Base-by-base conservation (phyloP, 1,140 invertebrate species). In the Gryon sp. region DNA sequence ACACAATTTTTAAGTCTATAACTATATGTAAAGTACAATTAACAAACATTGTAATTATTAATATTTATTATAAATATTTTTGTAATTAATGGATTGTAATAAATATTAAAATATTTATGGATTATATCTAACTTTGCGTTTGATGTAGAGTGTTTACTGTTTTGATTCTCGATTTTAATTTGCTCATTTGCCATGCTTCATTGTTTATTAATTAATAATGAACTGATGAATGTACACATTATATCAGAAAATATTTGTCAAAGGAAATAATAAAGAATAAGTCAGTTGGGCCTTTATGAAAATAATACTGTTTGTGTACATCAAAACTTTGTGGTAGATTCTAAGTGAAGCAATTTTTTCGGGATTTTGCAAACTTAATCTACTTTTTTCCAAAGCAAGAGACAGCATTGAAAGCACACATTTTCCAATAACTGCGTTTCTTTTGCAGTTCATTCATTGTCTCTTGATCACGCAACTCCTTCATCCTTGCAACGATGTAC, bases 321-420 rank as follows among this genome's bases (percentile, higher is more conserved):
- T 66, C 7, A 43, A 73, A n/a, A n/a, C 55, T 68, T 66, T 57
- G 40, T 40, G 20, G 32, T 4, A 19, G 12, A n/a, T 28, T 26
- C 34, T 16, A 16, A 63, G 46, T 4, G 32, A 63, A 63, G 24
- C 59, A 40, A 48, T 63, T 15, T 50, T 52, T 26, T 36, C 6
- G n/a, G 16, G 6, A 59, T 36, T 34, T 34, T 15, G 14, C 57
- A 11, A 5, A 11, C 12, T 24, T 60, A 53, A 53, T 38, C 32
- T 72, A 72, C 22, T 72, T 62, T 55, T 90, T 90, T 57, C 92
- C 91, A 68, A 92, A 92, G 80, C 92, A 92, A 30, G 91, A 91
- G 19, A 92, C 91, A 0, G 91, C 92, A 81, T 92, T 92, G 85
- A 92, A 92, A 22, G 91, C 91, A 74, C 92, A 92, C 66, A 92